phyloP scores from a whole-genome alignment of 30 jellyfish, hydroid and myxozoan genomes.

The Hydractinia symbiolongicarpus region DNA sequence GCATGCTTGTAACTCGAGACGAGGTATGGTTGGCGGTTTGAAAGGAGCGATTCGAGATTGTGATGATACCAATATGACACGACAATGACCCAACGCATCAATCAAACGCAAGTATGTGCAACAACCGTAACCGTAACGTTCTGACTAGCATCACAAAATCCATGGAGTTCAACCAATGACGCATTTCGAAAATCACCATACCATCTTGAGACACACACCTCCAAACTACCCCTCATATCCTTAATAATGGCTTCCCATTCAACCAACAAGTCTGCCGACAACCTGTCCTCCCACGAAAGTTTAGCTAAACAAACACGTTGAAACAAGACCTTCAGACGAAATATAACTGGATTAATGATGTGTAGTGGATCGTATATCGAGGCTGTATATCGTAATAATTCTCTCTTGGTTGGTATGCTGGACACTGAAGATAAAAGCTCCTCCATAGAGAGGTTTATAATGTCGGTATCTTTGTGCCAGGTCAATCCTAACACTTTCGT shows the following conservation, averaged over 20 bases:
- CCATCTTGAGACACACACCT: too few species aligned
- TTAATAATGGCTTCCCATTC: neutral
- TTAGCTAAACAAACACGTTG: neutral
- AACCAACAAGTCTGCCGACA: neutral
- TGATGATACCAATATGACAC: neutral
- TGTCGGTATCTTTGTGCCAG: conserved; percentile 13
- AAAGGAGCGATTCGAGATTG: too few species aligned
- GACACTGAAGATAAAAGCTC: neutral
- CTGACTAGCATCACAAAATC: neutral
- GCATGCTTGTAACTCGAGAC: conserved; percentile 2
- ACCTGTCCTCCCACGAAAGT: neutral
- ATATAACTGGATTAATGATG: conserved; percentile 3
- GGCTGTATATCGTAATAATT: neutral
- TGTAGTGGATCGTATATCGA: neutral
- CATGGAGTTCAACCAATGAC: neutral
- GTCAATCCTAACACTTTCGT: conserved; percentile 19
- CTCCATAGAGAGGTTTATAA: neutral
- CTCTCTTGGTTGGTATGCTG: conserved; percentile 6
- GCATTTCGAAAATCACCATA: neutral
- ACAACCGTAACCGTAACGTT: too few species aligned
- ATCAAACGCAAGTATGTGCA: neutral
- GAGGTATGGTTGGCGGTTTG: conserved; percentile 18
- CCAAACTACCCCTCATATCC: neutral
- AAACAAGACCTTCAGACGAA: neutral
- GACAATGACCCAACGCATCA: neutral